Percentiles rank a stretch among this genome's conserved stretches.
Conservation (phyloP, 2,797 vertebrate genomes). For the Coccyzus lansbergi region DNA sequence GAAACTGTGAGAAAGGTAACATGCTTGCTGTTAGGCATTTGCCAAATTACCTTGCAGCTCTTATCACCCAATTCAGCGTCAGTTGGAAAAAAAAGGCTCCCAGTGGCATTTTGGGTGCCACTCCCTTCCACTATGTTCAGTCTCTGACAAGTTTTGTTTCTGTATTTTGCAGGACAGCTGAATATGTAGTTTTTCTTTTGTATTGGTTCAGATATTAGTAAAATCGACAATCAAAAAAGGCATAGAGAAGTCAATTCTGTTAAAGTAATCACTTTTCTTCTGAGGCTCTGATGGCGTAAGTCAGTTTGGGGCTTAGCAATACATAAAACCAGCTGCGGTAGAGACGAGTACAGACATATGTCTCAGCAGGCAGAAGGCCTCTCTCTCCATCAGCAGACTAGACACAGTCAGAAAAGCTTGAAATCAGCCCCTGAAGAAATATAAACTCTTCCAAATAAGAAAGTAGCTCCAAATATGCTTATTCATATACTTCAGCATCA, state of each 20-base stretch:
- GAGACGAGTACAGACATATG: background rate
- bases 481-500: background rate
- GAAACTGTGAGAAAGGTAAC: background rate
- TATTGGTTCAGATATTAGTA: background rate
- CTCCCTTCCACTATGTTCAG: accelerated
- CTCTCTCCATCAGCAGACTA: background rate
- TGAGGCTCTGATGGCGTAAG: accelerated
- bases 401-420: background rate
- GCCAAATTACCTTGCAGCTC: background rate
- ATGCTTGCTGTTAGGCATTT: background rate
- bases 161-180: background rate
- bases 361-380: background rate
- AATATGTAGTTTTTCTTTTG: background rate
- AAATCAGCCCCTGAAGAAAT: background rate
- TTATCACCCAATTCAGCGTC: background rate
- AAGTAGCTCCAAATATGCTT: background rate
- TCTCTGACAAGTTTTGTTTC: background rate
- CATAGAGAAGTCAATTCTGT: background rate
- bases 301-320: background rate
- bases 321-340: background rate
- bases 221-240: background rate
- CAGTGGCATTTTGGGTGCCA: background rate
- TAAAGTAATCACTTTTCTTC: background rate
- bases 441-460: background rate
- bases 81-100: background rate